phyloP scores from a whole-genome alignment of 92 coral and sea anemone species.

The Montipora capitata region DNA sequence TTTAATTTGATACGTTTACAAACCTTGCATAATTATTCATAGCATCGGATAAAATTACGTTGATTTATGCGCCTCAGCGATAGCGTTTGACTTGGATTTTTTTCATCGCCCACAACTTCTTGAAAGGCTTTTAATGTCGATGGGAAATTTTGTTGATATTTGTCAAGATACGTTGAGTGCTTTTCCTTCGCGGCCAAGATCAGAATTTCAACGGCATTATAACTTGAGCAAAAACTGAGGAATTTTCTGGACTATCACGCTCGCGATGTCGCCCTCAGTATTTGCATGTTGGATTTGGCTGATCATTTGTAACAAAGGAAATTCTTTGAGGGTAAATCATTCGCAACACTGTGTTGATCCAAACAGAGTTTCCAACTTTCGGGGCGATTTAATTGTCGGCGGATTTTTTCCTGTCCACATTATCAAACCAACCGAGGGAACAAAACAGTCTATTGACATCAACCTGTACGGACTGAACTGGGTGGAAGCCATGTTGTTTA shows the following conservation, averaged over 20 bases:
- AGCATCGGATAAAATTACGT: no score
- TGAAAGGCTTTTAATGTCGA: not conserved
- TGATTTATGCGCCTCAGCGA: not conserved
- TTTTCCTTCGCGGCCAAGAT: no score
- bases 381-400: constrained; percentile 82
- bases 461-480: constrained; percentile 90
- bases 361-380: constrained; percentile 38
- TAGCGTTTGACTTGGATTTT: no score
- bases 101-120: no score
- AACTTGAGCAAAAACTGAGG: not conserved
- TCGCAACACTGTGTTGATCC: constrained; percentile 71
- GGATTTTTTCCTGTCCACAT: constrained; percentile 95
- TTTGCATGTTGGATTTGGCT: constrained; percentile 47
- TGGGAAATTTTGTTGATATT: not conserved
- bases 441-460: constrained; percentile 55
- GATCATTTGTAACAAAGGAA: constrained; percentile 27
- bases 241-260: not conserved
- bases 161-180: no score
- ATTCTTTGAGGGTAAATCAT: constrained; percentile 38
- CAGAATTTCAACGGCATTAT: not conserved
- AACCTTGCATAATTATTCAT: no score
- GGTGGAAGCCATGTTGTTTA: constrained; percentile 97
- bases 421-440: constrained; percentile 30
- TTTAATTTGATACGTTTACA: no score
- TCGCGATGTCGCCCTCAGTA: constrained; percentile 28